Conservation (phyloP, 1,140 invertebrate species). For the Aphelinus certus region DNA sequence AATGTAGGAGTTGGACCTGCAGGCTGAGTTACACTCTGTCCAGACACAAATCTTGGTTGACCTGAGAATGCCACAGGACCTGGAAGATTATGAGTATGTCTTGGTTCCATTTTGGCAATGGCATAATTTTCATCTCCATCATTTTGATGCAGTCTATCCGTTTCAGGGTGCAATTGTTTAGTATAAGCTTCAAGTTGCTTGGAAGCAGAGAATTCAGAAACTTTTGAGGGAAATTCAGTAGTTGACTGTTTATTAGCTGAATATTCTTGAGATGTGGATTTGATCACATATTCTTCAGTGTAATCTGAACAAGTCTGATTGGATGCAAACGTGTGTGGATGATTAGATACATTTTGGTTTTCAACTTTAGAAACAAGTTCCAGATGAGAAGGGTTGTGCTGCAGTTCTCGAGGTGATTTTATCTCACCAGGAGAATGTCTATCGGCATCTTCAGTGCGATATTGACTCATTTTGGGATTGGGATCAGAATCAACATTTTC, state of each 20-base stretch:
- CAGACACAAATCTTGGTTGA: slow-evolving; percentile 68
- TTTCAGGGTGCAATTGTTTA: slow-evolving; percentile 53
- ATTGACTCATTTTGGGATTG: slow-evolving; percentile 67
- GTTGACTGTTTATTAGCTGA: slow-evolving; percentile 42
- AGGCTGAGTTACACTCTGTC: slow-evolving; percentile 76
- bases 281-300: slow-evolving; percentile 51
- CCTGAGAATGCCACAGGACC: slow-evolving; percentile 49
- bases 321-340: slow-evolving; percentile 46
- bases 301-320: slow-evolving; percentile 52
- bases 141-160: slow-evolving; percentile 48
- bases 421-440: slow-evolving; percentile 61
- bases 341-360: slow-evolving; percentile 55
- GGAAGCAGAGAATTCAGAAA: slow-evolving; percentile 50
- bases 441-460: slow-evolving; percentile 63
- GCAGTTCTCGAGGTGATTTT: slow-evolving; percentile 59
- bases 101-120: slow-evolving; percentile 56
- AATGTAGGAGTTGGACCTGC: slow-evolving; percentile 90
- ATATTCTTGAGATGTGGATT: background rate
- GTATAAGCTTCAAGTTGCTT: slow-evolving; percentile 51
- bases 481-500: slow-evolving; percentile 60
- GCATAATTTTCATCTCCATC: slow-evolving; percentile 61
- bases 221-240: slow-evolving; percentile 50
- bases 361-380: slow-evolving; percentile 58
- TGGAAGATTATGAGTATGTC: slow-evolving; percentile 28
- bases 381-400: slow-evolving; percentile 51